Base-by-base conservation (phyloP, 2,888 invertebrate genomes). In the Trachelus tabidus region DNA sequence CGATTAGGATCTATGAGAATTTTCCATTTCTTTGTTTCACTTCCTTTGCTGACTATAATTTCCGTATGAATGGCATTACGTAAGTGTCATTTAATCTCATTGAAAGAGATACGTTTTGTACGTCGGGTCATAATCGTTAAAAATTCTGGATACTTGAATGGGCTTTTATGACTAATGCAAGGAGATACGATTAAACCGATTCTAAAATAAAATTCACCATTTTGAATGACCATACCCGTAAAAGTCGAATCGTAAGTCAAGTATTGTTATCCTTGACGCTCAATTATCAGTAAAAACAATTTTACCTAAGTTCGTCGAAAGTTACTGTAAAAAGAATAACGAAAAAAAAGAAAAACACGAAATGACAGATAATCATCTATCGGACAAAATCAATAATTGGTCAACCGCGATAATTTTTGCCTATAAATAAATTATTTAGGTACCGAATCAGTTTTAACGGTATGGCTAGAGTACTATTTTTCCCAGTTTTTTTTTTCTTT, bases 401-500 rank as follows among this genome's bases (percentile, higher is more conserved):
- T 37, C 12, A 68, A 40, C 12, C 34, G 37, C 68, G 33, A 35
- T 68, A 68, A 75, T 34, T 69, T 74, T 34, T 71, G 34, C n/a
- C 68, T 56, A 71, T 35, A 75, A 78, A 75, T 76, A 71, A 34
- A 34, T 76, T 31, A 37, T 9, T 68, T 76, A 35, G 35, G 12
- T 35, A 76, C 23, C 37, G 71, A 15, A 79, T 80, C 77, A 34
- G 37, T 81, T 81, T 79, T 83, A 80, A 82, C 83, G 73, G 82
- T 80, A 80, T 40, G 34, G 30, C 69, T 74, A 74, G 76, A 76
- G 79, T 12, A 35, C 79, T 73, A 75, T 75, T 74, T 79, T 73
- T 68, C 9, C 23, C 40, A 6, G 0, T 40, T 40, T 40, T n/a
- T 56, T 68, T 34, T 30, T 34, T 69, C 56, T 71, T 34, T 15